Evolutionary conservation across 1,140 invertebrate species (phyloP), one percentile per base, ranked within the genome.

Genomic region (Drosophila micromelanica): DNA sequence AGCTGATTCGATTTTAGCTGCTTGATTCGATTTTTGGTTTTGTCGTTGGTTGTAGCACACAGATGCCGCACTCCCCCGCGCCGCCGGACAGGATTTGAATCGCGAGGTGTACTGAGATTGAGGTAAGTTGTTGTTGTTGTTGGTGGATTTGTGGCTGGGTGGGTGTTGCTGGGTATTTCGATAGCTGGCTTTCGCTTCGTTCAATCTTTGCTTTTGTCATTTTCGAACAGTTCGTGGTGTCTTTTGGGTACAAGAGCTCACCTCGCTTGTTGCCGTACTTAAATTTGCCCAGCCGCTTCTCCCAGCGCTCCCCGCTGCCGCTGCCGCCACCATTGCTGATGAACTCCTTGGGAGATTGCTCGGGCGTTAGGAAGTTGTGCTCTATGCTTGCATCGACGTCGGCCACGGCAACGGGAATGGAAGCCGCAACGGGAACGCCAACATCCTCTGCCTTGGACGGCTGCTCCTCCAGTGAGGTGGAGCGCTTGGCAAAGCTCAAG

Each of bases 181-280:
- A 11, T 35, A 17, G 17, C 32, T 51, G 30, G 12, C 6, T 59
- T 62, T 43, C 48, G n/a, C 5, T 13, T 35, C 35, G 13, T n/a
- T 12, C 2, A 5, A 5, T 20, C 12, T 43, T 32, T 15, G n/a
- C n/a, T n/a, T n/a, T 60, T 45, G 2, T 54, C 20, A 7, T 23
- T 17, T 63, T 23, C n/a, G 20, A n/a, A 30, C 32, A 55, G 9
- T 30, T 49, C 49, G 17, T 72, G 46, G 15, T 69, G 15, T 55
- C 13, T 55, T 27, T 45, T 78, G 80, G 80, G 73, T 78, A 63
- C 51, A 73, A 80, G 80, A 76, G 73, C 67, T 81, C 91, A 93
- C 93, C 93, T 93, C 93, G 92, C 93, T 93, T 93, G 81, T 92
- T 91, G 60, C 93, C 92, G 73, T 93, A 92, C 69, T 93, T 93